Percentiles rank a stretch among this genome's conserved stretches.
These are phyloP conservation scores for Heteromormyrus szaboi DNA, from an alignment of 2,797 vertebrate species.

Conservation along the genomic window DNA sequence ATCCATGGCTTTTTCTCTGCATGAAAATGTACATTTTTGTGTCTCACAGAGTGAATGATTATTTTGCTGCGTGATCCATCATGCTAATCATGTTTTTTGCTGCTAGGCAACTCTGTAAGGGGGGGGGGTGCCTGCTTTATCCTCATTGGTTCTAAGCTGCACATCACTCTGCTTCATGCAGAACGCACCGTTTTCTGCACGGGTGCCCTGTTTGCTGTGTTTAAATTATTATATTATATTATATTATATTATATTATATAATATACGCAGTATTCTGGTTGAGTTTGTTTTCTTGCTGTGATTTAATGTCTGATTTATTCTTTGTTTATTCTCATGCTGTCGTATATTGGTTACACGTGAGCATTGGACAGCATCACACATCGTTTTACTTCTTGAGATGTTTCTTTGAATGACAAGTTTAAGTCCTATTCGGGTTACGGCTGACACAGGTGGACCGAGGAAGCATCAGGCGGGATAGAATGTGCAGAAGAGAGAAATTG, in stretches of 20 bases:
- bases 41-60: background rate
- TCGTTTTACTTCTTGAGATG: background rate
- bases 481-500: background rate
- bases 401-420: background rate
- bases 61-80: background rate
- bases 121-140: background rate
- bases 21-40: background rate
- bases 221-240: background rate
- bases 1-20: background rate
- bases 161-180: background rate
- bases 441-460: background rate
- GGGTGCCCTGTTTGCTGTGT: background rate
- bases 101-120: constrained; percentile 26
- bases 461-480: background rate
- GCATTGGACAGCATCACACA: background rate
- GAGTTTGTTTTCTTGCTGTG: background rate
- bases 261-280: background rate
- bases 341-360: background rate
- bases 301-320: background rate
- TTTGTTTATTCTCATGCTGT: background rate
- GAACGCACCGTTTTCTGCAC: background rate
- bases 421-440: background rate
- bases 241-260: too few relatives aligned
- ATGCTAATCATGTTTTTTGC: constrained; percentile 24
- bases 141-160: background rate